Evolutionary conservation across 1,140 invertebrate species (phyloP), one percentile per base, ranked within the genome.

Genomic region (Papilio helenus): DNA sequence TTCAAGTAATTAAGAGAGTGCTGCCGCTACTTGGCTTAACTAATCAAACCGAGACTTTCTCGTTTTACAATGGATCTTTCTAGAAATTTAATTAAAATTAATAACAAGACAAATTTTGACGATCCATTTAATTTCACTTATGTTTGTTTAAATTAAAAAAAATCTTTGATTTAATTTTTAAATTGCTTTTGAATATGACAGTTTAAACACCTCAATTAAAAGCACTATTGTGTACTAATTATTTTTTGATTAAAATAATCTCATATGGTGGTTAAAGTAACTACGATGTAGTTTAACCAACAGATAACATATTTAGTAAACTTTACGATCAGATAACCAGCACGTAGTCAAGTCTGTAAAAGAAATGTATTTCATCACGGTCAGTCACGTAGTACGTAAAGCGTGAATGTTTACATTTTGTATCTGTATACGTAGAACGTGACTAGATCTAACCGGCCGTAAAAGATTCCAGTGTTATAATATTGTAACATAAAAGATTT

Each of bases 301-400:
- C 51, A 20, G 23, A 0, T 68, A 29, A 68, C 4, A 29, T 16
- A 26, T 29, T 61, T 68, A 68, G 23, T 34, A 29, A 68, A 68
- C 26, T 68, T 68, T 29, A 68, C 34, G 34, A 68, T 68, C 26
- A 68, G 26, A 68, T 68, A 68, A 61, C 55, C 58, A 14, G 23
- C 61, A 68, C 61, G 61, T 34, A 68, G 61, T 14, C 26, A 26
- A 68, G 61, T 16, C 26, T 26, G 23, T 29, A 68, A 68, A 68
- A 68, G 61, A 34, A 68, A 68, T 68, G 61, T 68, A 68, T 68
- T 68, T 68, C 61, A 68, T 68, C 61, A 68, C 61, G 61, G 61
- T 68, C 61, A 68, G 61, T 68, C 61, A 68, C 61, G 61, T 68
- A 68, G 12, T 68, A 68, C 61, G 26, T 68, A 68, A 68, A 68